Evolutionary conservation across 2,113 vertebrate genomes (phyloP), one percentile per base, ranked within the genome.

Genomic region (Cyprinus carpio): DNA sequence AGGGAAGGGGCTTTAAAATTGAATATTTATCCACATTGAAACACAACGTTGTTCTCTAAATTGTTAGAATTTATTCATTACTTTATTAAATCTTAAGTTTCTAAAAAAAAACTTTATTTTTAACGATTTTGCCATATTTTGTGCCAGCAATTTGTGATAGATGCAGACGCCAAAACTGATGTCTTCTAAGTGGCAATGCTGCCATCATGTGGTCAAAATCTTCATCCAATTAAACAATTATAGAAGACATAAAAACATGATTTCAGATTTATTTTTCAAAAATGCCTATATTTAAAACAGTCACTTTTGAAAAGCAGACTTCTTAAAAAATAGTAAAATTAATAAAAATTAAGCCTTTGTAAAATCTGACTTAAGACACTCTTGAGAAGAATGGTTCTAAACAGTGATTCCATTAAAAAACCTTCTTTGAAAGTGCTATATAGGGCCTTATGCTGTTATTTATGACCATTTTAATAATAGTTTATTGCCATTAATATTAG

Each of bases 201-300:
- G 60, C 79, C 79, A 81, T 46, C 79, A 27, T 67, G 40, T 81
- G 79, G 62, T 18, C 2, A 67, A 29, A 81, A 49, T 49, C 15
- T 23, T 15, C 2, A n/a, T 29, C 8, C 16, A 34, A 2, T 11
- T 15, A 23, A 58, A 23, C 20, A 60, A 37, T 20, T 76, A 15
- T 8, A 49, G 12, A 75, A 49, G 12, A 54, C 15, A 27, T 3
- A 18, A 12, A 15, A 75, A 75, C 4, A 13, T 49, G 6, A 7
- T 18, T 51, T 51, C n/a, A 10, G n/a, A 18, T 46, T 46, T 25
- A 49, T 46, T 27, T 27, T 2, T 13, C 13, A 29, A 27, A 75
- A 49, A 18, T 29, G 43, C 2, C 15, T 2, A 75, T 27, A 74
- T 74, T 13, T 46, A n/a, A 43, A 46, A 25, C 13, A 29, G 6